Conservation (phyloP, 2,888 invertebrate species). For the Drosophila macrospina region DNA sequence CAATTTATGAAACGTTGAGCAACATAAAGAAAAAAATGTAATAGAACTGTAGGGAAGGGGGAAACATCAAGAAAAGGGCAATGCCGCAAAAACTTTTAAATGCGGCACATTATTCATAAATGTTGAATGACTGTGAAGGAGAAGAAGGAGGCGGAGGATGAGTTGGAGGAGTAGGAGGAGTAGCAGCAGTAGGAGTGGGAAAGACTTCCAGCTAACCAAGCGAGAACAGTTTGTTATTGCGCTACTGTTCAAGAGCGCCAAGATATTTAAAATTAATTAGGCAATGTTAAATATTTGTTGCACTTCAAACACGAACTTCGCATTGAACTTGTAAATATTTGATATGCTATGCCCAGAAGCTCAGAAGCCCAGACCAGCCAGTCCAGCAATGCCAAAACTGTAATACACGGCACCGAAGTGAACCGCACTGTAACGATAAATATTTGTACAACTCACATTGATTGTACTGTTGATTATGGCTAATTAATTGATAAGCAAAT, state of each 20-base stretch:
- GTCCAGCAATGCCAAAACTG: neutral
- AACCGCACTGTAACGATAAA: conserved; percentile 56
- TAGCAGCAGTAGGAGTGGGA: no score
- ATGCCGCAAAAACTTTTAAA: conserved; percentile 73
- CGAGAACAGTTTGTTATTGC: conserved; percentile 28
- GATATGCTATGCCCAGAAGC: conserved; percentile 10
- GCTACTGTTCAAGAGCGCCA: conserved; percentile 15
- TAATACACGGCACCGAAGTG: conserved; percentile 24
- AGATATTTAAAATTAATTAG: conserved; percentile 72
- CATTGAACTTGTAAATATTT: conserved; percentile 71
- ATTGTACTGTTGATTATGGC: conserved; percentile 61
- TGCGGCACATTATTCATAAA: conserved; percentile 77
- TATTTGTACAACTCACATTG: conserved; percentile 58
- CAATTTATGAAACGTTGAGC: conserved; percentile 70
- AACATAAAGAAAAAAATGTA: conserved; percentile 22
- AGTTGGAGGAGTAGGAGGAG: no score
- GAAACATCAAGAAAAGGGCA: conserved; percentile 4
- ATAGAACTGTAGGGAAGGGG: neutral
- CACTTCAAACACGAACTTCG: conserved; percentile 69
- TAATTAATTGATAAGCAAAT: conserved; percentile 78
- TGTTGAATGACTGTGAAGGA: conserved; percentile 24
- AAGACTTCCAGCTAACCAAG: conserved; percentile 13
- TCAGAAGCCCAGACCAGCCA: conserved; percentile 17
- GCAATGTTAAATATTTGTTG: conserved; percentile 72
- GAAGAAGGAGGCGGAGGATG: neutral